These are phyloP conservation scores for Catocala sponsa DNA, from an alignment of 2,888 invertebrate genomes.

Conservation along the genomic window DNA sequence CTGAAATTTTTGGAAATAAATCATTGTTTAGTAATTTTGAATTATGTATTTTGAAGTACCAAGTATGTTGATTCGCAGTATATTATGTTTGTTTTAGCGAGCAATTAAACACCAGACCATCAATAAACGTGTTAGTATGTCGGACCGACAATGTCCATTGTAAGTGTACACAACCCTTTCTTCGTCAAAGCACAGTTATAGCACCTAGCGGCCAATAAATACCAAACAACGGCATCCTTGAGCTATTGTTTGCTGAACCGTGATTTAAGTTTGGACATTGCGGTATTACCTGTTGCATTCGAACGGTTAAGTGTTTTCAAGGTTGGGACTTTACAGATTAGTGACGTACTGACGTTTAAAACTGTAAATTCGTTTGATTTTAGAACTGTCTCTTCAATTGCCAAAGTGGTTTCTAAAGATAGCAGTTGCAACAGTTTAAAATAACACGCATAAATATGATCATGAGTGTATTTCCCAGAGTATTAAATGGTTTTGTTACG, in stretches of 20 bases:
- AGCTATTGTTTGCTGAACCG: conserved; percentile 57
- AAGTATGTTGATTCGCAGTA: conserved; percentile 19
- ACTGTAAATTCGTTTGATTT: conserved; percentile 1
- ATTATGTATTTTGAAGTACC: conserved; percentile 16
- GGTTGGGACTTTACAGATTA: conserved; percentile 25
- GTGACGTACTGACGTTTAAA: not conserved
- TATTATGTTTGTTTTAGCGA: conserved; percentile 66
- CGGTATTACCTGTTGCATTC: conserved; percentile 55
- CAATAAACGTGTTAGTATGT: conserved; percentile 59
- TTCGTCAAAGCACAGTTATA: conserved; percentile 47
- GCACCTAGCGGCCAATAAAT: conserved; percentile 51
- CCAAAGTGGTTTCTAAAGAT: no score
- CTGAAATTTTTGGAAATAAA: no score
- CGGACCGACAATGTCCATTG: conserved; percentile 61
- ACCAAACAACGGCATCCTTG: conserved; percentile 44
- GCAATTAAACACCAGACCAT: conserved; percentile 69
- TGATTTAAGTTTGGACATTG: conserved; percentile 52
- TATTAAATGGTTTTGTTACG: no score
- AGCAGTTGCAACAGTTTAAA: no score
- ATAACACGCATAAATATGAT: no score
- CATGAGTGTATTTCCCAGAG: no score
- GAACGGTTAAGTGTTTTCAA: conserved; percentile 36
- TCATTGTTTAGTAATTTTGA: no score
- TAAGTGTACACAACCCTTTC: conserved; percentile 67
- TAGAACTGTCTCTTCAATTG: not conserved